Evolutionary conservation across 1,140 invertebrate species (phyloP).

Genomic region (Ceratitis capitata): DNA sequence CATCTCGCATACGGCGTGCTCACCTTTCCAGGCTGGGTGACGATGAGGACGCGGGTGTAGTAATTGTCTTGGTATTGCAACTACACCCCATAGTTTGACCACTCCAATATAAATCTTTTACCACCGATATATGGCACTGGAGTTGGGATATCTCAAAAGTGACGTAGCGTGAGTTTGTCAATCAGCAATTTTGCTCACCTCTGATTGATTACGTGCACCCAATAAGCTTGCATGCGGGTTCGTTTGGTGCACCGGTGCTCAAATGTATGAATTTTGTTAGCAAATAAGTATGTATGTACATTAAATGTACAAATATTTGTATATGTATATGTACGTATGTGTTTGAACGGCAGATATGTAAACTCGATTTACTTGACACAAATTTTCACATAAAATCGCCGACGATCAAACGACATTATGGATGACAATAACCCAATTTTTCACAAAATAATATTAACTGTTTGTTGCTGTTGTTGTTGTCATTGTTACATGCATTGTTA

Average conservation of each 20-base stretch:
- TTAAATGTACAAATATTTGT: not conserved
- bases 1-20: too few species aligned
- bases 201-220: not conserved
- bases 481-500: not conserved
- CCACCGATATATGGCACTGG: too few species aligned
- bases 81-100: too few species aligned
- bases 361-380: conserved; percentile 35
- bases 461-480: not conserved
- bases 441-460: conserved; percentile 21
- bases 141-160: too few species aligned
- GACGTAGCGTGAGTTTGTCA: too few species aligned
- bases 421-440: conserved; percentile 38
- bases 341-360: not conserved
- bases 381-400: conserved; percentile 33
- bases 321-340: not conserved
- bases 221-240: not conserved
- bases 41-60: too few species aligned
- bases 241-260: not conserved
- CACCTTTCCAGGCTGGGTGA: too few species aligned
- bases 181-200: too few species aligned
- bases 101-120: too few species aligned
- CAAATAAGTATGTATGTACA: too few species aligned
- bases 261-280: not conserved
- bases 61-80: too few species aligned
- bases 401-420: conserved; percentile 25